phyloP scores from a whole-genome alignment of 2,113 vertebrate genomes.

The Recurvirostra avosetta region DNA sequence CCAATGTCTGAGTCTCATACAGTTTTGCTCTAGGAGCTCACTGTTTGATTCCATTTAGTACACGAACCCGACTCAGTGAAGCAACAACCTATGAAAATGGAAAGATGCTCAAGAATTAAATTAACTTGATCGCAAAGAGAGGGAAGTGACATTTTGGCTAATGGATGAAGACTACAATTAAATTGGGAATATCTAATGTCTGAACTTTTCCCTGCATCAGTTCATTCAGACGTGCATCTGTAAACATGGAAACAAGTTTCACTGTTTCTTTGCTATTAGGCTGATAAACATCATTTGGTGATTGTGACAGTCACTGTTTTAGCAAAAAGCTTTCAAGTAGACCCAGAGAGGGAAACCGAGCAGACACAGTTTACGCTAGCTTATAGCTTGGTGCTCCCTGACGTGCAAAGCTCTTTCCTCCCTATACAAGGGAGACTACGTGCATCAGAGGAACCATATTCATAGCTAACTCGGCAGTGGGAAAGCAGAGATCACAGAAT shows the following conservation, averaged over 20 bases:
- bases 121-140: slow-evolving; percentile 33
- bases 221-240: not conserved
- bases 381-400: not conserved
- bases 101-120: slow-evolving; percentile 56
- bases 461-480: not conserved
- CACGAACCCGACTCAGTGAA: slow-evolving; percentile 35
- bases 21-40: not conserved
- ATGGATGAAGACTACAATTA: slow-evolving; percentile 46
- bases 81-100: slow-evolving; percentile 51
- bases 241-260: not conserved
- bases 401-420: not conserved
- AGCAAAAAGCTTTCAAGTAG: not conserved
- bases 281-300: not conserved
- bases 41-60: slow-evolving; percentile 31
- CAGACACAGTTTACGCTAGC: not conserved
- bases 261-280: not conserved
- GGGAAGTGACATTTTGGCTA: slow-evolving; percentile 47
- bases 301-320: not conserved
- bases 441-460: fast-evolving
- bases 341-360: not conserved
- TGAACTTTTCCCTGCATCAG: not conserved
- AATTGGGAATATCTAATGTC: not conserved
- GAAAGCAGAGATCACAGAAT: not conserved
- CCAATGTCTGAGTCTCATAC: not conserved
- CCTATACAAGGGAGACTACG: not conserved